Percentiles rank a stretch among this genome's conserved stretches.
These are phyloP conservation scores for Geococcyx californianus DNA, from an alignment of 2,113 vertebrate species.

Conservation along the genomic window DNA sequence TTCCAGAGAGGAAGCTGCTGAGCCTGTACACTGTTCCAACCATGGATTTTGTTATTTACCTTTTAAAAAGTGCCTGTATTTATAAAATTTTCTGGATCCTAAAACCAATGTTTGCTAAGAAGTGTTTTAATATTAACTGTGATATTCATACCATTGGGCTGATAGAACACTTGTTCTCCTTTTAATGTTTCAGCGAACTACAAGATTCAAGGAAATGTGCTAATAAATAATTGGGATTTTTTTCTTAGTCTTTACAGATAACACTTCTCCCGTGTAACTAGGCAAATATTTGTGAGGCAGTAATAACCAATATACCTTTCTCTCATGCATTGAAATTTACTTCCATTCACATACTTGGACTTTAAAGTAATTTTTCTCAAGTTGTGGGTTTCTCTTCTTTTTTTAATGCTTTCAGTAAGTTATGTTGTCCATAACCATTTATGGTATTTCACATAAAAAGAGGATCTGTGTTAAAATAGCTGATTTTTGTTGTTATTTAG, in stretches of 20 bases:
- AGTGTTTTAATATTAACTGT: background rate
- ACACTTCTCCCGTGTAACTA: background rate
- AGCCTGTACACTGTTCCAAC: fast-evolving
- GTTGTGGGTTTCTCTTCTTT: background rate
- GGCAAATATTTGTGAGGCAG: background rate
- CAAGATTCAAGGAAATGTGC: background rate
- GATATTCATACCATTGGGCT: background rate
- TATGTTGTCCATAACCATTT: background rate
- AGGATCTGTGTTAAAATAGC: background rate
- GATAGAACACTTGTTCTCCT: background rate
- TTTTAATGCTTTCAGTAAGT: background rate
- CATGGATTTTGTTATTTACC: fast-evolving
- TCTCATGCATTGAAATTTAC: background rate
- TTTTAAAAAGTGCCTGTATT: background rate
- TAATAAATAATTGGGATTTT: background rate
- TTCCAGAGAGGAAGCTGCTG: background rate
- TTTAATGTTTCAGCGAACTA: background rate
- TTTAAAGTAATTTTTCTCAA: background rate
- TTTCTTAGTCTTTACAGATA: background rate
- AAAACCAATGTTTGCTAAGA: background rate
- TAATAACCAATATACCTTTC: background rate
- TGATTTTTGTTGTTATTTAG: background rate
- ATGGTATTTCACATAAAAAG: background rate
- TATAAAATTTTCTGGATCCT: background rate
- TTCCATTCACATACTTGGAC: background rate